Base-by-base conservation (phyloP, 1,140 invertebrate genomes). In the Drosophila parvula region DNA sequence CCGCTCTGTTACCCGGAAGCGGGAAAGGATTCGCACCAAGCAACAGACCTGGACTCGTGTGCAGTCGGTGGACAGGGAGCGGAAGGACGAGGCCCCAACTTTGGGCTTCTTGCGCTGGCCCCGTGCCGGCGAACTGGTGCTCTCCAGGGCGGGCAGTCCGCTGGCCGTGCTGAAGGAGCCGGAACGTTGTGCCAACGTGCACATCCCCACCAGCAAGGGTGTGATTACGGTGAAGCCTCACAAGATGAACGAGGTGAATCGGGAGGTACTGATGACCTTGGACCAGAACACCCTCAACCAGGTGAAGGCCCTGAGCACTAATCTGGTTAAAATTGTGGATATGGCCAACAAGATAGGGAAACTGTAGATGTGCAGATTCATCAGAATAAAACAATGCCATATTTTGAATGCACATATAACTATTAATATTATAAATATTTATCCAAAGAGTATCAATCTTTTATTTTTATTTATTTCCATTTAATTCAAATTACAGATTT, bases 71-170 rank as follows among this genome's bases (percentile, higher is more conserved):
- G 67, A 68, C 59, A 71, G 69, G n/a, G n/a, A 11, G 0, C 1
- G 5, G 10, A 2, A 0, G 6, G 11, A 22, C 2, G 40, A 16
- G n/a, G 0, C 1, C 34, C 10, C 48, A 0, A 43, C 94, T n/a
- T 16, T 77, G 36, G 91, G 93, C 40, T 79, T 94, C 16, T 53
- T 94, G n/a, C 91, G 94, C 55, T 93, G 92, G 56, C 94, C 94
- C 5, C 92, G 93, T 38, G 83, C 93, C 51, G 94, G 94, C 11
- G 94, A 95, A 86, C 92, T 93, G 65, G 94, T 93, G 0, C 89
- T 95, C 22, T 95, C 94, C 10, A 93, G 93, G 90, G 91, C 92
- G 44, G 94, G 94, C 22, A 94, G 94, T 74, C 94, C 94, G 0
- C 75, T 95, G 4, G 90, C 94, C 28, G 93, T 94, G 0, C 83